Evolutionary conservation across 1,140 invertebrate genomes (phyloP).

Genomic region (Meloidogyne hapla): DNA sequence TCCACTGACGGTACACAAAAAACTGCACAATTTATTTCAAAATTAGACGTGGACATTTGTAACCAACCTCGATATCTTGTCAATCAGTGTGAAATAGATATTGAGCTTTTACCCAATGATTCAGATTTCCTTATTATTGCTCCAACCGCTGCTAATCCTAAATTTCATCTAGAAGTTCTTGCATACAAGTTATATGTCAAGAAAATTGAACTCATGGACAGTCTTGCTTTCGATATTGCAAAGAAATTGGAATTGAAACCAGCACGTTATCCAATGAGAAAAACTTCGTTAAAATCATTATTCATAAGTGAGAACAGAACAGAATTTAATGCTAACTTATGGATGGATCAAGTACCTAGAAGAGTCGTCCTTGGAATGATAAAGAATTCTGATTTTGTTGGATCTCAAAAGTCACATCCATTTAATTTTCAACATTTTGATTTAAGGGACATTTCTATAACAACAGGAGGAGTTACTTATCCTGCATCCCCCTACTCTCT

Average conservation of each 20-base stretch:
- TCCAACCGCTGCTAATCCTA: neutral
- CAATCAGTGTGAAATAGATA: constrained; percentile 18
- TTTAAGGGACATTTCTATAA: constrained; percentile 20
- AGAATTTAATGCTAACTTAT: constrained; percentile 17
- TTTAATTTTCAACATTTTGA: constrained; percentile 20
- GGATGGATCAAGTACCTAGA: constrained; percentile 12
- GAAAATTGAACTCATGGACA: constrained; percentile 21
- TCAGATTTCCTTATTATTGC: constrained; percentile 10
- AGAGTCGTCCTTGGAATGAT: constrained; percentile 11
- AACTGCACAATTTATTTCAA: constrained; percentile 13
- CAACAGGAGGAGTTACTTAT: neutral
- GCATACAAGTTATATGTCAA: constrained; percentile 20
- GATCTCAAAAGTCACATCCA: neutral
- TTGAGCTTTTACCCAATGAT: constrained; percentile 10
- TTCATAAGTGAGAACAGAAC: constrained; percentile 14
- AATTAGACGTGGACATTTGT: constrained; percentile 16
- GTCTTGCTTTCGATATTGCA: constrained; percentile 7
- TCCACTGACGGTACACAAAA: no score
- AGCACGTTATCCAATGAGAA: constrained; percentile 12
- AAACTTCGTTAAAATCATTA: constrained; percentile 11
- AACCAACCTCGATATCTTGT: constrained; percentile 12
- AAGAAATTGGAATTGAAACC: constrained; percentile 16
- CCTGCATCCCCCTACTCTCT: constrained; percentile 17
- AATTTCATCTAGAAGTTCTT: constrained; percentile 14
- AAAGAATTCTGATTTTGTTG: constrained; percentile 9